Evolutionary conservation across 1,140 invertebrate genomes (phyloP), one percentile per base, ranked within the genome.

Genomic region (Nasonia vitripennis): DNA sequence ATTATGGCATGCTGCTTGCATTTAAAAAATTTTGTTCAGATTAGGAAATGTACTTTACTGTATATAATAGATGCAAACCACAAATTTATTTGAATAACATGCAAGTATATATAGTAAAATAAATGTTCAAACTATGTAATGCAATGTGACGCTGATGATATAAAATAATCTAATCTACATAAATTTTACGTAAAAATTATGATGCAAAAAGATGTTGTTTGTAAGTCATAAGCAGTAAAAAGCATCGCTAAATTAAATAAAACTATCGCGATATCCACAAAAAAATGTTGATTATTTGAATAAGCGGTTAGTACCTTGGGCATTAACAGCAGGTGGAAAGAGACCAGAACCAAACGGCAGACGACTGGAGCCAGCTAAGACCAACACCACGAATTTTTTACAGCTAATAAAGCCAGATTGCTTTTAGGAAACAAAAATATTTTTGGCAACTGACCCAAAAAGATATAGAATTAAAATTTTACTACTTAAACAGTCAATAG

Each of bases 351-450:
- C 89, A 89, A 89, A 89, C 89, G 91, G 91, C 87, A 91, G 91
- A 87, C 92, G 92, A 89, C 90, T 91, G 87, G 91, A 90, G 84
- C 91, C 92, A 92, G 90, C 92, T 93, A 92, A 89, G 90, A 87
- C 27, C 48, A 87, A 79, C 7, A 84, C 67, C 83, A 84, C 68
- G 67, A 23, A 70, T 51, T 48, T 78, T 20, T 84, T 84, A 71
- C 45, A 68, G 34, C 31, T 68, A 34, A 78, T 62, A 17, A 62
- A 62, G 55, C 55, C 7, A 20, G 14, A 6, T 62, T 20, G 20
- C 55, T 62, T 62, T 20, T n/a, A 45, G 41, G 6, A 45, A 45
- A 45, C 41, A 62, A 62, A n/a, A 62, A 62, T 62, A 62, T 62
- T 62, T 62, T 62, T 62, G 55, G 55, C 20, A 62, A n/a, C 55